Evolutionary conservation across 2,888 invertebrate species (phyloP).

Genomic region (Chouioia cunea): DNA sequence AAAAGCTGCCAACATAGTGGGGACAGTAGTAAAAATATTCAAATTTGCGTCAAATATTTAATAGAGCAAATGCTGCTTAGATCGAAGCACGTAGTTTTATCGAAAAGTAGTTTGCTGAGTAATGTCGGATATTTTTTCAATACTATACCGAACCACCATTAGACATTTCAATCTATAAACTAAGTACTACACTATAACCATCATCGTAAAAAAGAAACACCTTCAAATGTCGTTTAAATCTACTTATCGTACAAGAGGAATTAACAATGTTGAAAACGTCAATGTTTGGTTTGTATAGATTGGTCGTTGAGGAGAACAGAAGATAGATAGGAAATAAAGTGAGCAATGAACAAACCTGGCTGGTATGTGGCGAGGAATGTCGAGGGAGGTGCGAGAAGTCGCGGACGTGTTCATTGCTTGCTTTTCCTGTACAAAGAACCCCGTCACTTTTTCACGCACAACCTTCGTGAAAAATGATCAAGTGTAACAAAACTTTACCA

Average conservation of each 20-base stretch:
- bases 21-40: no score
- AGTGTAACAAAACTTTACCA: conserved; percentile 35
- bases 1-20: no score
- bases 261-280: no score
- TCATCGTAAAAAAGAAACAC: conserved; percentile 14
- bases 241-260: no score
- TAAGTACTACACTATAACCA: not conserved
- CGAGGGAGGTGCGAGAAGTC: conserved; percentile 65
- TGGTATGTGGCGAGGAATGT: conserved; percentile 67
- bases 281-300: no score
- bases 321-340: conserved; percentile 13
- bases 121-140: no score
- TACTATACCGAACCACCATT: no score
- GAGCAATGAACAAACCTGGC: conserved; percentile 63
- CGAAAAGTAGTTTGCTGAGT: no score
- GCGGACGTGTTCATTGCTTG: conserved; percentile 65
- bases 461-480: conserved; percentile 54
- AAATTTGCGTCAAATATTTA: no score
- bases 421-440: conserved; percentile 68
- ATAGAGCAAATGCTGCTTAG: no score
- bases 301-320: not conserved
- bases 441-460: conserved; percentile 67
- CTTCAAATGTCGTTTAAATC: no score
- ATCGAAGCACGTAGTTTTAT: no score
- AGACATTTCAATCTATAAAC: not conserved